Evolutionary conservation across 2,113 vertebrate species (phyloP), one percentile per base, ranked within the genome.

Genomic region (Sturnira hondurensis): DNA sequence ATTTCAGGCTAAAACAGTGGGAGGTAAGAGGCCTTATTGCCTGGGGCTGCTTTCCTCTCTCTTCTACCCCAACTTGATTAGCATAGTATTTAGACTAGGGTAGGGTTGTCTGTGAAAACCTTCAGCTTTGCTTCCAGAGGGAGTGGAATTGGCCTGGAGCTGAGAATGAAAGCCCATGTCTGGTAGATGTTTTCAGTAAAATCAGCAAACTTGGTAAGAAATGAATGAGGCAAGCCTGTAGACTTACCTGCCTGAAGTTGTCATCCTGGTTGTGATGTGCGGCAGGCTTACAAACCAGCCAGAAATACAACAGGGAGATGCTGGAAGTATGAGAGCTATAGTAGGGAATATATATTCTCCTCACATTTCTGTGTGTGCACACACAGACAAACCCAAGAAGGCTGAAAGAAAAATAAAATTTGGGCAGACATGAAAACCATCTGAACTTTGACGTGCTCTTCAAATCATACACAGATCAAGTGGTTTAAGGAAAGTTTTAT

Each of bases 1-100:
- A 76, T 84, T 92, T 92, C 33, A 61, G 68, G 16, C 89, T 67
- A 92, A 94, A 95, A 33, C n/a, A 86, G 68, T 86, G 68, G 52
- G 45, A 82, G 50, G 26, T 26, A n/a, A n/a, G 61, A 78, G 70
- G 45, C 31, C 31, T 77, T 86, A 31, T 94, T 93, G 61, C 68
- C 54, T 14, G 9, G 36, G 54, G 16, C 56, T 94, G 36, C 43
- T 67, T 93, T 22, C 47, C 5, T 94, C 4, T 87, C 41, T 95
- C 70, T 33, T 54, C 13, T 22, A 68, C 26, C 2, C 26, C 12
- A 71, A n/a, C 38, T 86, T 83, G 70, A 33, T 31, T 74, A 56
- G 56, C 45, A 77, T 9, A 86, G 7, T 36, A 41, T 70, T 73
- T 87, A 82, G n/a, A 56, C 52, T 26, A 77, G 58, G 13, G 11